Percentiles rank a stretch among this genome's conserved stretches.
phyloP scores from a whole-genome alignment of 2,888 invertebrate species.

The Calameuta filiformis region DNA sequence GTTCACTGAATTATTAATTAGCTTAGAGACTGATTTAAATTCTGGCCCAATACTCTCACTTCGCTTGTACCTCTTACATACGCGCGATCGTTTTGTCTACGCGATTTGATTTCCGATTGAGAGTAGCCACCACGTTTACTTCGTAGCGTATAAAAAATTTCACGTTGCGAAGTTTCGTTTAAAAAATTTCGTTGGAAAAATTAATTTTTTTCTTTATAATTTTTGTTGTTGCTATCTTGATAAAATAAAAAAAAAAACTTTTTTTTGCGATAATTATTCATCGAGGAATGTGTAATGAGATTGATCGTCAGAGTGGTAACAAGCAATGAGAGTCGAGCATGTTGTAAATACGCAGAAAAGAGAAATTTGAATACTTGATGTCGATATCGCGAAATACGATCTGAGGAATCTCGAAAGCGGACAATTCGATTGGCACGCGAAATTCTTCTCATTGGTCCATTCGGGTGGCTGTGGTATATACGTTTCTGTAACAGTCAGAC shows the following conservation, averaged over 20 bases:
- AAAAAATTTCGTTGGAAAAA: not conserved
- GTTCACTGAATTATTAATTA: slow-evolving; percentile 40
- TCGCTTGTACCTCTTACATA: not conserved
- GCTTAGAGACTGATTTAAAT: slow-evolving; percentile 32
- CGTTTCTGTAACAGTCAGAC: not conserved
- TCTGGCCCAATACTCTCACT: slow-evolving; percentile 13
- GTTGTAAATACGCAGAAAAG: not conserved
- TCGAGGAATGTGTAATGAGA: not conserved
- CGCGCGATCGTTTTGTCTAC: not conserved
- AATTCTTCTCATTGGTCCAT: not conserved
- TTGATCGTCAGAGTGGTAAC: not conserved
- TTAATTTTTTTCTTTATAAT: too few relatives aligned
- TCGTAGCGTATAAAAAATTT: not conserved
- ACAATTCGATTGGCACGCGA: not conserved
- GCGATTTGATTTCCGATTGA: not conserved
- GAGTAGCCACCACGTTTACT: not conserved
- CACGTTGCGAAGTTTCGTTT: not conserved
- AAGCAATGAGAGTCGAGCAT: not conserved
- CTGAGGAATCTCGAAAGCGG: not conserved
- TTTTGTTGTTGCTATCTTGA: too few relatives aligned
- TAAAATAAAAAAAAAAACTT: not conserved
- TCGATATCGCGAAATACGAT: not conserved
- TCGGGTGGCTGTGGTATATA: not conserved
- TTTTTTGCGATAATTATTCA: not conserved
- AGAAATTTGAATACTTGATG: not conserved